A percentile compares a stretch with the other conserved stretches of the same genome.
phyloP scores from a whole-genome alignment of 1,140 invertebrate species.

The Trinorchestia longiramus region DNA sequence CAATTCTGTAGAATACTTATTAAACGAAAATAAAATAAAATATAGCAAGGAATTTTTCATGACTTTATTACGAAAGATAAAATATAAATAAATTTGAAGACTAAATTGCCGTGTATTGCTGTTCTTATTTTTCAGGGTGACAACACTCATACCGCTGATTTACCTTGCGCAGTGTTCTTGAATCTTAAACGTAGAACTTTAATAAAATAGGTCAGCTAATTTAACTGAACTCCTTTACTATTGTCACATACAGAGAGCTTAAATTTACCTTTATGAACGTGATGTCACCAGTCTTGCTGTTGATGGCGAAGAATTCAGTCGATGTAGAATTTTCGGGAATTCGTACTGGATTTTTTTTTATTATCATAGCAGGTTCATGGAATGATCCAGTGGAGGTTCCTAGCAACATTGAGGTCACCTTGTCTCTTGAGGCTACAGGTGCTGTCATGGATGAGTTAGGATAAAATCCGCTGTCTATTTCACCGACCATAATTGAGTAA shows the following conservation, averaged over 20 bases:
- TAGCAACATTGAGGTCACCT: background rate
- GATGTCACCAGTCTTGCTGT: conserved; percentile 29
- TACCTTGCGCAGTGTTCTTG: background rate
- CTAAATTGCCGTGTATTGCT: background rate
- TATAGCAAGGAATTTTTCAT: no score
- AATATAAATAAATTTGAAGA: background rate
- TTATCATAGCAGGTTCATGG: background rate
- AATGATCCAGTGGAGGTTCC: background rate
- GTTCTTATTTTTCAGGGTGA: background rate
- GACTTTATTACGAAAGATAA: no score
- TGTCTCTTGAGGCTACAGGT: background rate
- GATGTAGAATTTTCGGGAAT: conserved; percentile 12
- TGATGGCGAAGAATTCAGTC: conserved; percentile 15
- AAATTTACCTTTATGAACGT: background rate
- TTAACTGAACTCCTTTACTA: background rate
- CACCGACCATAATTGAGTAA: conserved; percentile 33
- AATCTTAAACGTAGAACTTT: background rate
- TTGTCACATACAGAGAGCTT: background rate
- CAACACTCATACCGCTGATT: background rate
- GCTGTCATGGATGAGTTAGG: background rate
- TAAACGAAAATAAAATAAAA: no score
- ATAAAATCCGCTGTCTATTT: background rate
- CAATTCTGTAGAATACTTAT: no score
- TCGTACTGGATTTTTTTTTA: background rate
- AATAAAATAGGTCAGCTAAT: background rate